phyloP scores from a whole-genome alignment of 2,113 vertebrate species.

The Melanerpes aurifrons region DNA sequence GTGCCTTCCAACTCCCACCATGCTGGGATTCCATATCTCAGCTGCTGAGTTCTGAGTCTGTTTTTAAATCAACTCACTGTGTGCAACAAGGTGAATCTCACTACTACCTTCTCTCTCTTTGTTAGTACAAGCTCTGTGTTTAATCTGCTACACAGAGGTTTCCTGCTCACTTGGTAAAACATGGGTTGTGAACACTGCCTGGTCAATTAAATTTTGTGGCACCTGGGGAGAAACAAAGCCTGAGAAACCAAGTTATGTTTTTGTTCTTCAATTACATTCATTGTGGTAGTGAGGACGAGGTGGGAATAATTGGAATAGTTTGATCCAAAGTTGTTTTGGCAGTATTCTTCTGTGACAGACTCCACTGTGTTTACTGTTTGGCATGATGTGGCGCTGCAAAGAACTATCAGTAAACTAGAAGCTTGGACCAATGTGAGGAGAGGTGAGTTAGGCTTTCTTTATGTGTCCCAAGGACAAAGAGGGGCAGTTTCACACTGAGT shows the following conservation, averaged over 20 bases:
- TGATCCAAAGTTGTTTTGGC: not conserved
- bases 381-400: not conserved
- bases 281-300: not conserved
- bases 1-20: no score
- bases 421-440: not conserved
- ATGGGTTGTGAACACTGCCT: not conserved
- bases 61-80: not conserved
- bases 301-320: not conserved
- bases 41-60: not conserved
- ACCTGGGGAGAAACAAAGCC: not conserved
- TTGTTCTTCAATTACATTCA: not conserved
- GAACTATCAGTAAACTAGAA: not conserved
- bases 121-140: not conserved
- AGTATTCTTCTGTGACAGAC: not conserved
- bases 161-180: not conserved
- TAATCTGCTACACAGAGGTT: not conserved
- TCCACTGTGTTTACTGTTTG: not conserved
- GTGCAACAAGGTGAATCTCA: not conserved
- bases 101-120: not conserved
- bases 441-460: constrained; percentile 20
- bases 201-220: constrained; percentile 31
- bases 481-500: not conserved
- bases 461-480: not conserved
- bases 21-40: not conserved
- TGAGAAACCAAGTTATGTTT: not conserved